A percentile compares a stretch with the other conserved stretches of the same genome.
phyloP scores from a whole-genome alignment of 2,797 vertebrate species.

The Tauraco hartlaubi region DNA sequence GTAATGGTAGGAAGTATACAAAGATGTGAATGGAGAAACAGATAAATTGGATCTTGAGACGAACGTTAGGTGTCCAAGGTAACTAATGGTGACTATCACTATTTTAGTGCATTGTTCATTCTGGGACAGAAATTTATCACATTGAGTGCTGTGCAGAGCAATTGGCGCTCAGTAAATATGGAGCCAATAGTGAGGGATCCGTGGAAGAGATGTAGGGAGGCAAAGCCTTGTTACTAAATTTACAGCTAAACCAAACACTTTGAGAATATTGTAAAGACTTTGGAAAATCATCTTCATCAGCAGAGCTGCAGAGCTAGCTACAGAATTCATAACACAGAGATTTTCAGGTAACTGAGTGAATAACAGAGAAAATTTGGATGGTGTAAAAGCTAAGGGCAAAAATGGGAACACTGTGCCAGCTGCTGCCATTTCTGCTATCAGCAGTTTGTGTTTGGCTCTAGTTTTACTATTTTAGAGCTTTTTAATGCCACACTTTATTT shows the following conservation, averaged over 20 bases:
- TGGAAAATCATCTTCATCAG: background rate
- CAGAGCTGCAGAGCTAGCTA: background rate
- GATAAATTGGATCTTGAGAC: background rate
- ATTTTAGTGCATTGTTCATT: background rate
- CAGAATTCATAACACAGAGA: background rate
- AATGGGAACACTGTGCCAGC: rapidly evolving
- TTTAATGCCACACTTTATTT: background rate
- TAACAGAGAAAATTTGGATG: background rate
- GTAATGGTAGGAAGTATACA: background rate
- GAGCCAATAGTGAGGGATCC: background rate
- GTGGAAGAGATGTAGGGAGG: background rate
- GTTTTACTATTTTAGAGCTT: background rate
- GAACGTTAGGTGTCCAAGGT: background rate
- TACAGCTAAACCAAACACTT: background rate
- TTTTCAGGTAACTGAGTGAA: background rate
- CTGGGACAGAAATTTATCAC: background rate
- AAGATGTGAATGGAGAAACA: background rate
- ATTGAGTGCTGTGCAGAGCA: background rate
- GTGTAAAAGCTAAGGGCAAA: background rate
- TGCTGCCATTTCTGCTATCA: background rate
- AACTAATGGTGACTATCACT: background rate
- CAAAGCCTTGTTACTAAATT: background rate
- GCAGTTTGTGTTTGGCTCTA: background rate
- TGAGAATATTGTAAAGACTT: background rate
- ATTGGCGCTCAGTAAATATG: background rate